These are phyloP conservation scores for Elaphurus davidianus DNA, from an alignment of 2,113 vertebrate species.

Conservation along the genomic window DNA sequence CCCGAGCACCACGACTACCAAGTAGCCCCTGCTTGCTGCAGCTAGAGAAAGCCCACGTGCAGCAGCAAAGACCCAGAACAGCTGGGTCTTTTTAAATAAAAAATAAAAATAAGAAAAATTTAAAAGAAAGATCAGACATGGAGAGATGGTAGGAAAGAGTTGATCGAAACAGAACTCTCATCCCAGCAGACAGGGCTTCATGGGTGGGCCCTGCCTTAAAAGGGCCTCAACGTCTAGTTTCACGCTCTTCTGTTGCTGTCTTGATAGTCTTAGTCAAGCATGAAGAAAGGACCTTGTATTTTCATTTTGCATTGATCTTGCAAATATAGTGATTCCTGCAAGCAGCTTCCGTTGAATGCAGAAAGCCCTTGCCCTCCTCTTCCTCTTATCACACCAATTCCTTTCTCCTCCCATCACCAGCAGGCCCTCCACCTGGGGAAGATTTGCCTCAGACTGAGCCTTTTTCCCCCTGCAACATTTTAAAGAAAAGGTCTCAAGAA, in stretches of 20 bases:
- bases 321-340: rapidly evolving
- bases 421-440: neutral
- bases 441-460: neutral
- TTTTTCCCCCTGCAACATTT: neutral
- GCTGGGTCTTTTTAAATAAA: neutral
- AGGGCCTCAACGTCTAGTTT: neutral
- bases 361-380: neutral
- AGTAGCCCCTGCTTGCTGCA: neutral
- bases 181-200: neutral
- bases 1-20: rapidly evolving
- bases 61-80: neutral
- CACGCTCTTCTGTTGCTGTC: neutral
- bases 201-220: neutral
- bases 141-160: neutral
- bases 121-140: neutral
- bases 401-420: neutral
- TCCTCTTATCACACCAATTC: neutral
- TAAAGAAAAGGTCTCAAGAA: neutral
- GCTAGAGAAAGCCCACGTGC: neutral
- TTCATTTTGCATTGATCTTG: neutral
- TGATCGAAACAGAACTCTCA: neutral
- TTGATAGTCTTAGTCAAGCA: neutral
- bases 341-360: neutral
- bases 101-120: neutral
- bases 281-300: neutral